Base-by-base conservation (phyloP, 2,113 vertebrate species). In the Cygnus buccinator region DNA sequence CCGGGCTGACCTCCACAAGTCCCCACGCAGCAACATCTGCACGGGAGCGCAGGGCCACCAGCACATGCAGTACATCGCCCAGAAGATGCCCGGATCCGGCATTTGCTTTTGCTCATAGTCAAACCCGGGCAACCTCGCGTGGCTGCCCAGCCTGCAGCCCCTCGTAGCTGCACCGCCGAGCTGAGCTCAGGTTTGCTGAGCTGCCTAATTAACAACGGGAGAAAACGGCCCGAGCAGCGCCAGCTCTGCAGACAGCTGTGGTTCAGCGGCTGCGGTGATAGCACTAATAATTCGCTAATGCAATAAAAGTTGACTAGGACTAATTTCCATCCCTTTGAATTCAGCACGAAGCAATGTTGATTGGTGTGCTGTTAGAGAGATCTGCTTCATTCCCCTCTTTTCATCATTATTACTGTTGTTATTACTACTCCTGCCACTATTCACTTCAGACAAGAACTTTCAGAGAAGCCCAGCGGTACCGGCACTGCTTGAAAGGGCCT, bases 51-150 rank as follows among this genome's bases (percentile, higher is more conserved):
- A 3, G 16, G 35, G 82, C 59, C 55, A 48, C 59, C 59, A 31
- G 59, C 59, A 15, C 11, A 1, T 7, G 2, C 0, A 14, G 57
- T 15, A 3, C 16, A 6, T 5, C 4, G 2, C 55, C 5, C 3
- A 41, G 67, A n/a, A 44, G 48, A 22, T 43, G 43, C 43, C 43
- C 43, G 15, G 44, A 15, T 17, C 44, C 7, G 17, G 44, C 44
- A 17, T 17, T 18, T 17, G 44, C 44, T 18, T 54, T 73, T 52
- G 39, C 83, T 58, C 15, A 0, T 4, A 18, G 19, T 23, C 48
- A 16, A 5, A 29, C 28, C 14, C 20, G 10, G 5, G 0, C 12
- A 17, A 12, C 9, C 28, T 9, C 11, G 17, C 0, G 31, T 20
- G 21, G 84, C 59, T 71, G 31, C 13, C 9, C 54, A n/a, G 37